Percentiles rank a stretch among this genome's conserved stretches.
Evolutionary conservation across 2,797 vertebrate genomes (phyloP).

Genomic region (Macropus fuliginosus): DNA sequence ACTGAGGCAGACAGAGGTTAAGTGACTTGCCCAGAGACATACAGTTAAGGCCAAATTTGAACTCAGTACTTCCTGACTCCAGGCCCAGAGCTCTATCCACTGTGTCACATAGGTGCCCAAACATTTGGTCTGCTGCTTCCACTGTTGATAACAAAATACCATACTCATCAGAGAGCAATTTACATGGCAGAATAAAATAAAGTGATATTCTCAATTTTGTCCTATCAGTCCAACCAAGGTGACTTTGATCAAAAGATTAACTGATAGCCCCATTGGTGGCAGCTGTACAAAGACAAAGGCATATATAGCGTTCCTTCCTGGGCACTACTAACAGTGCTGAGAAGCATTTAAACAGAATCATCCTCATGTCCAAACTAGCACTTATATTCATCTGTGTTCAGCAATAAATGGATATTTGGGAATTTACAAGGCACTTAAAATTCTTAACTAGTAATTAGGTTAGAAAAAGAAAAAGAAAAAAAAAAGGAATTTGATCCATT

Average conservation of each 20-base stretch:
- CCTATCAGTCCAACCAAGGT: background rate
- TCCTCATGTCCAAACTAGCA: slow-evolving; percentile 14
- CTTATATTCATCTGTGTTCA: slow-evolving; percentile 9
- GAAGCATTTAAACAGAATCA: slow-evolving; percentile 26
- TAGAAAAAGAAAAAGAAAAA: slow-evolving; percentile 7
- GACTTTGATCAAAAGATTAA: background rate
- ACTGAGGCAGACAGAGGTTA: background rate
- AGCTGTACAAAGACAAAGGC: background rate
- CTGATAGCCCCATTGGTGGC: background rate
- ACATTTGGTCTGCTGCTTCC: background rate
- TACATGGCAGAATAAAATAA: background rate
- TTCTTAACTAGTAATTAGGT: slow-evolving; percentile 22
- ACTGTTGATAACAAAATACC: background rate
- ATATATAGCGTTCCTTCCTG: background rate
- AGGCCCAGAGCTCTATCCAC: background rate
- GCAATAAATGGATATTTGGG: background rate
- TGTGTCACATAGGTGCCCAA: background rate
- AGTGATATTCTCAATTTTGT: background rate
- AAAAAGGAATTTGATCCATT: background rate
- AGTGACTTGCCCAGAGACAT: background rate
- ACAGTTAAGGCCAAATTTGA: background rate
- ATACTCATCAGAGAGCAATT: background rate
- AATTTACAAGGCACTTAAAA: slow-evolving; percentile 25
- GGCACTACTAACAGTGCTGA: background rate
- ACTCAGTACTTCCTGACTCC: background rate